phyloP scores from a whole-genome alignment of 1,140 invertebrate species.

The Lethrus apterus region DNA sequence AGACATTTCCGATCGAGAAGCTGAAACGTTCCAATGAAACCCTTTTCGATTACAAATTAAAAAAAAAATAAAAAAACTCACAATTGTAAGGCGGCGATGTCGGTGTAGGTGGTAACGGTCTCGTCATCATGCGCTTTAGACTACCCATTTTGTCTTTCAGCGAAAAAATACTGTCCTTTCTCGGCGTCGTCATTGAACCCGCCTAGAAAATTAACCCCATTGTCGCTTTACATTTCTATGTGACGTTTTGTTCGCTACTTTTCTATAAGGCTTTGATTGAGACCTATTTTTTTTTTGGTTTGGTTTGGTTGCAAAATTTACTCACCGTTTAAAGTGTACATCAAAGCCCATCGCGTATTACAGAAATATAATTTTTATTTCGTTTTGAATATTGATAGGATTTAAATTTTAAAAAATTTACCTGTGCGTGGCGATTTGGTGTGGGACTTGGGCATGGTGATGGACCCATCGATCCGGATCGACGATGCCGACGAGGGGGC shows the following conservation, averaged over 20 bases:
- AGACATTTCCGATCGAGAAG: constrained; percentile 23
- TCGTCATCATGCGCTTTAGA: constrained; percentile 32
- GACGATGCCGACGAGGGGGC: constrained; percentile 71
- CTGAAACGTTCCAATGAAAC: constrained; percentile 17
- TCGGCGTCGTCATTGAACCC: constrained; percentile 23
- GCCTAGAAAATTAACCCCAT: constrained; percentile 29
- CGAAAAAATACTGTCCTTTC: constrained; percentile 32
- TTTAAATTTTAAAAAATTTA: too few relatives aligned
- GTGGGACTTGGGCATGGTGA: constrained; percentile 42
- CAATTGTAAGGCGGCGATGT: constrained; percentile 20
- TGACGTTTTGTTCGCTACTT: background rate
- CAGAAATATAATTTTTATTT: too few relatives aligned
- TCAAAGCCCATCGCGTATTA: too few relatives aligned
- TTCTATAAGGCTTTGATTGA: constrained; percentile 12
- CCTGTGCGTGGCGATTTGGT: constrained; percentile 34
- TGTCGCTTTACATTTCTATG: constrained; percentile 27
- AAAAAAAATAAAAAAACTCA: constrained; percentile 14
- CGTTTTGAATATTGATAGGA: too few relatives aligned
- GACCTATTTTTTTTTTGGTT: too few relatives aligned
- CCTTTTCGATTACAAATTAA: background rate
- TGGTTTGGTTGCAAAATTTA: too few relatives aligned
- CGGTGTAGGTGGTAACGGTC: constrained; percentile 39
- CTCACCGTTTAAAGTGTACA: too few relatives aligned
- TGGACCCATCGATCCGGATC: constrained; percentile 37
- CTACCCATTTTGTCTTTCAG: constrained; percentile 37